Conservation (phyloP, 1,140 invertebrate species). For the Oryzaephilus surinamensis region DNA sequence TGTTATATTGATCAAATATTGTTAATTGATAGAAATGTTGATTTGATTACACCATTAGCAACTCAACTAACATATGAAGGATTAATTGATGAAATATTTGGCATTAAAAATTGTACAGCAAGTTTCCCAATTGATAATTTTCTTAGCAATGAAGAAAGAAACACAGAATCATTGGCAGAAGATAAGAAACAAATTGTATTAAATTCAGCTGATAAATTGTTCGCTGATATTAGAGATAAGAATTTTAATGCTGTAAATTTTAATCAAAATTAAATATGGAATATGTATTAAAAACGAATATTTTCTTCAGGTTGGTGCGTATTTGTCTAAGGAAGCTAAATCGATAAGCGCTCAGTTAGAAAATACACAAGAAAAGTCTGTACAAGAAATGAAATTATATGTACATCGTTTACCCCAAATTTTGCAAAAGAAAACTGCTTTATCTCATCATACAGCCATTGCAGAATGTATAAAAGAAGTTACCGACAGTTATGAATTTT, state of each 20-base stretch:
- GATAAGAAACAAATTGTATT: conserved; percentile 77
- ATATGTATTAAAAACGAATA: too few relatives aligned
- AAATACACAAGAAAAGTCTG: conserved; percentile 77
- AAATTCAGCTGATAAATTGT: conserved; percentile 85
- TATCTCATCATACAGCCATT: conserved; percentile 59
- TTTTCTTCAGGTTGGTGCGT: too few relatives aligned
- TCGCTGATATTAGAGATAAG: conserved; percentile 81
- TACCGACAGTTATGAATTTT: conserved; percentile 32
- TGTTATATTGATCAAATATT: conserved; percentile 79
- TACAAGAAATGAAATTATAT: conserved; percentile 90
- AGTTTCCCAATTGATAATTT: conserved; percentile 80
- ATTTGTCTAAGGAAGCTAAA: conserved; percentile 79
- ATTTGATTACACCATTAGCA: conserved; percentile 83
- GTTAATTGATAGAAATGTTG: conserved; percentile 57
- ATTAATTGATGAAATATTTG: conserved; percentile 85
- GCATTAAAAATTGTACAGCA: conserved; percentile 56
- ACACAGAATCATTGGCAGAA: conserved; percentile 45
- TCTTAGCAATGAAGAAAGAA: conserved; percentile 51
- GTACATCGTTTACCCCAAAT: conserved; percentile 83
- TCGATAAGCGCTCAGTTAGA: conserved; percentile 77
- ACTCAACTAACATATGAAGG: conserved; percentile 92
- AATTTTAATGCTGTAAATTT: conserved; percentile 80
- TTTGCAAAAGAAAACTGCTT: conserved; percentile 73
- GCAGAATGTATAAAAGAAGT: conserved; percentile 53
- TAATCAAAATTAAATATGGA: background rate